A percentile compares a stretch with the other conserved stretches of the same genome.
Evolutionary conservation across 2,113 vertebrate species (phyloP).

Genomic region (Callospermophilus lateralis): DNA sequence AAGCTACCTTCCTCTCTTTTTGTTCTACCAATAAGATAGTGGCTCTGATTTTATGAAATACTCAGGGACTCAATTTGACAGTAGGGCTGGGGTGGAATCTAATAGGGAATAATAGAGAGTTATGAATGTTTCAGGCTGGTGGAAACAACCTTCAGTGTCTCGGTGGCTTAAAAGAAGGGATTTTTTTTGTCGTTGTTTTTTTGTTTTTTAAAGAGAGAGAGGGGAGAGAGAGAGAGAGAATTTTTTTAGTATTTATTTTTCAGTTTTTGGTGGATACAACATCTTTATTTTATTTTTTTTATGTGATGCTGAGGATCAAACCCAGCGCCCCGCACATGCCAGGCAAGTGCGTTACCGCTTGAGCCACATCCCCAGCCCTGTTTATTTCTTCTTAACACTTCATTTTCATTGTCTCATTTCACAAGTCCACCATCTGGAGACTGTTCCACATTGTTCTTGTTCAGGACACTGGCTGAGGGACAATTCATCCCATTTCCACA

Average conservation of each 20-base stretch:
- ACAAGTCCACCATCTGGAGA: background rate
- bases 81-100: background rate
- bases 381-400: background rate
- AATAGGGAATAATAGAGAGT: background rate
- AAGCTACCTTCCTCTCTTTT: background rate
- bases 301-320: too few relatives aligned
- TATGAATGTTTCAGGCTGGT: background rate
- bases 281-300: too few relatives aligned
- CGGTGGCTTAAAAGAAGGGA: background rate
- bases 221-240: too few relatives aligned
- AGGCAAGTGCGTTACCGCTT: too few relatives aligned
- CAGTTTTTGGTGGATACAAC: too few relatives aligned
- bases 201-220: too few relatives aligned
- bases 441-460: background rate
- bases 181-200: too few relatives aligned
- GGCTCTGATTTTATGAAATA: background rate
- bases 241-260: too few relatives aligned
- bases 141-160: background rate
- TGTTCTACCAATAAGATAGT: background rate
- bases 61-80: background rate
- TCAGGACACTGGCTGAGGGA: background rate
- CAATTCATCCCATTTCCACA: background rate
- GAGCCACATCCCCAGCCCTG: too few relatives aligned
- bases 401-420: background rate
- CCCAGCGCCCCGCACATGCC: too few relatives aligned